Base-by-base conservation (phyloP, 2,888 invertebrate species). In the Erebia palarica region DNA sequence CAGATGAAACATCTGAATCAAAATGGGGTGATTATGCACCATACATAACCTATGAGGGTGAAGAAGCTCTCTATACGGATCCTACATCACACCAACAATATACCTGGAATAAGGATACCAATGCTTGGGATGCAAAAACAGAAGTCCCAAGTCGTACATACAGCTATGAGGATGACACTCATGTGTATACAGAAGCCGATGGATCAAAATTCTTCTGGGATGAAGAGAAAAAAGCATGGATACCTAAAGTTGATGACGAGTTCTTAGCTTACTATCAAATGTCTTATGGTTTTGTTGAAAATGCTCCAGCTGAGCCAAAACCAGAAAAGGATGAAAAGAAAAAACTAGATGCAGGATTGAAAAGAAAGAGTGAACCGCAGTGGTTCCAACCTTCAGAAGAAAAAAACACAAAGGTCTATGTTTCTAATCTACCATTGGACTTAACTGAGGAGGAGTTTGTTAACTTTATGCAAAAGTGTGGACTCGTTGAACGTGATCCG, bases 211-310 rank as follows among this genome's bases (percentile, higher is more conserved):
- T 95, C 86, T 97, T 99, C 83, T 99, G 98, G 98, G 98, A 99
- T 90, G 94, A 94, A 36, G 95, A 95, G 55, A 98, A 97, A 86
- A 96, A 95, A 82, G 99, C 98, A 5, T 99, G 99, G 99, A 97
- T 99, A 90, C 99, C 99, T 0, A 98, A 98, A 94, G 95, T 99
- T 74, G 98, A 99, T 92, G 98, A 98, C 81, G 98, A 99, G 80
- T 99, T 99, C 83, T 95, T 99, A 93, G 99, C 99, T 0, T 95
- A 95, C 70, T 99, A 99, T 92, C 99, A 99, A 91, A 96, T 99
- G 95, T 98, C 95, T 82, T 99, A 99, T 90, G 98, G 98, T 5
- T 97, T 97, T 86, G 94, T 95, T 61, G 96, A 97, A 80, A 95
- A 95, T 78, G 93, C 90, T 68, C 64, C 84, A 16, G 82, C 83